Evolutionary conservation across 2,797 vertebrate species (phyloP).

Genomic region (Bradypus variegatus): DNA sequence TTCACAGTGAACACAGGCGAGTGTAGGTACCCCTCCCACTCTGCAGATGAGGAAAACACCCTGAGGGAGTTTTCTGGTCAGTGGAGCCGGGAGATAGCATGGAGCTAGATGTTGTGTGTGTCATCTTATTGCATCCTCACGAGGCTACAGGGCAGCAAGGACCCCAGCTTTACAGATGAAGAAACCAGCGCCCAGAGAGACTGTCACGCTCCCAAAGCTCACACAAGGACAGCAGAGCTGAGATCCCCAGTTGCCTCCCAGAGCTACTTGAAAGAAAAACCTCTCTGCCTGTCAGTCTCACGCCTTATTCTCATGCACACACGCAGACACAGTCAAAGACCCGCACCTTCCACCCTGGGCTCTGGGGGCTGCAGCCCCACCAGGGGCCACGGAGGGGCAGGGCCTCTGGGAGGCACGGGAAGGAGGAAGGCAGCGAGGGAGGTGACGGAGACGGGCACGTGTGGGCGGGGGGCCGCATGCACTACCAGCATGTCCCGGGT

Average conservation of each 20-base stretch:
- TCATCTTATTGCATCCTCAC: not conserved
- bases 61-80: rapidly evolving
- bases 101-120: not conserved
- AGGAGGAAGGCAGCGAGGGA: not conserved
- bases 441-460: not conserved
- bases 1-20: rapidly evolving
- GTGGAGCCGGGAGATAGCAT: rapidly evolving
- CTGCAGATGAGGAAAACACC: not conserved
- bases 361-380: not conserved
- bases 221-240: not conserved
- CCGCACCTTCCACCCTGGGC: rapidly evolving
- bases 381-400: not conserved
- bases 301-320: rapidly evolving
- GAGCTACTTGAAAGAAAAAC: not conserved
- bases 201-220: rapidly evolving
- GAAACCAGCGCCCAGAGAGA: not conserved
- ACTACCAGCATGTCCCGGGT: conserved; percentile 47
- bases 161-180: not conserved
- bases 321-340: not conserved
- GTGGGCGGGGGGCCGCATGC: conserved; percentile 20
- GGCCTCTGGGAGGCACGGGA: not conserved
- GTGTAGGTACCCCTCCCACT: not conserved
- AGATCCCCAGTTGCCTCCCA: not conserved
- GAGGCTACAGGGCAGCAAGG: not conserved
- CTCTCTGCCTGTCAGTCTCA: not conserved